Base-by-base conservation (phyloP, 2,113 vertebrate species). In the Gallinago jamesoni region DNA sequence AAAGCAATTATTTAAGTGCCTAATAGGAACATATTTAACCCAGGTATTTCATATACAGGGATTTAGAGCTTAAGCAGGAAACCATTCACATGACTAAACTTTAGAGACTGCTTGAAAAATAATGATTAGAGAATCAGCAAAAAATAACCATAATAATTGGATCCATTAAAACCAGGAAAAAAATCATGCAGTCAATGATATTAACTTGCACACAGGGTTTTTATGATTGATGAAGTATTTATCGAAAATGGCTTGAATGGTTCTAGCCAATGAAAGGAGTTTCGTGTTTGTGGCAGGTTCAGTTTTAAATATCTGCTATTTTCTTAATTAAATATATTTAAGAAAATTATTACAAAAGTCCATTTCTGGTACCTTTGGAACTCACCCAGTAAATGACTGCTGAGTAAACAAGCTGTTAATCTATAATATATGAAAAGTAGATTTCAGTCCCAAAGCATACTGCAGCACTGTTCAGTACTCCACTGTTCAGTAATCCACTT, bases 151-250 rank as follows among this genome's bases (percentile, higher is more conserved):
- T 23, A 55, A 67, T 90, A 86, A 93, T 85, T 66, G 60, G 94
- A 85, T 75, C 60, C 62, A 52, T 89, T 88, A 23, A 84, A 84
- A 28, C 48, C 28, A 37, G 2, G n/a, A 88, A 47, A 78, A 89
- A 93, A 90, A 62, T 45, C 5, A 12, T 30, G 28, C 57, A 76
- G 75, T 56, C 75, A 74, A 21, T 25, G 48, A 39, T 73, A 85
- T 24, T 87, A 87, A 63, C 66, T 81, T 86, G 47, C 48, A 63
- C 50, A 30, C 7, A 28, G 57, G 14, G 16, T 35, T 89, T 84
- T 78, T 79, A 69, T 94, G 95, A 95, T 82, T 80, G 85, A 96
- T 96, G 76, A 96, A 82, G 35, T 53, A 43, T 88, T 97, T 94
- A 73, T 62, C 90, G 62, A 80, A 81, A 91, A 60, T 50, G 53